Conservation (phyloP, 2,113 vertebrate species). For the Zapus hudsonius region DNA sequence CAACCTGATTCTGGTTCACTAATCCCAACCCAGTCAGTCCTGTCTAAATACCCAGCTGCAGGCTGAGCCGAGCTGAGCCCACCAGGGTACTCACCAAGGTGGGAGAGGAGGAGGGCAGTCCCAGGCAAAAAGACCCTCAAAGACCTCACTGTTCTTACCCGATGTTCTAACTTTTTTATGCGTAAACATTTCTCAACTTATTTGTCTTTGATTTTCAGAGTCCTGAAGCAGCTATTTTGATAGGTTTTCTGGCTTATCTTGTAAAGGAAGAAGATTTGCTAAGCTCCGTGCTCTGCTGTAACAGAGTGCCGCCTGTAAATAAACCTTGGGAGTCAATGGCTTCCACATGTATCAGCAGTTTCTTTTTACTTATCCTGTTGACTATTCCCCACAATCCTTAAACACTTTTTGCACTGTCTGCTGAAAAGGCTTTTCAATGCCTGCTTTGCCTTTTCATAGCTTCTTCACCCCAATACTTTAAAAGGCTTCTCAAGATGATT, state of each 20-base stretch:
- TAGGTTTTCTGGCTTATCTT: slow-evolving; percentile 30
- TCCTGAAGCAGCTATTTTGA: slow-evolving; percentile 3
- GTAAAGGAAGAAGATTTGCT: neutral
- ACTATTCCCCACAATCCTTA: neutral
- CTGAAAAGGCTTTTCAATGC: neutral
- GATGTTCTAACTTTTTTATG: neutral
- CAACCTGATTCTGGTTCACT: neutral
- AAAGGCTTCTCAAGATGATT: neutral
- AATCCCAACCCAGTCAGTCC: neutral
- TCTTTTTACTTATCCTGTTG: neutral
- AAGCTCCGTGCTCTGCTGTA: neutral
- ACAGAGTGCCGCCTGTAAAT: neutral
- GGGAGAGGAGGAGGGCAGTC: neutral
- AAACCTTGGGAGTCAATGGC: neutral
- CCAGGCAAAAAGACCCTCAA: neutral
- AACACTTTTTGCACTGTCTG: neutral
- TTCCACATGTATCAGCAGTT: neutral
- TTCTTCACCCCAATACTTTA: neutral
- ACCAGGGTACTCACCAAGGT: neutral
- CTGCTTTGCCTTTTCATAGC: neutral
- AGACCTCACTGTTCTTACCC: neutral
- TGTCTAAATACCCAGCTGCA: neutral
- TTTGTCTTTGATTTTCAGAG: slow-evolving; percentile 36
- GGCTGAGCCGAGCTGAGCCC: neutral
- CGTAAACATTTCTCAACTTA: slow-evolving; percentile 33